Conservation (phyloP, 2,113 vertebrate genomes). For the Dendrocopos noguchii region DNA sequence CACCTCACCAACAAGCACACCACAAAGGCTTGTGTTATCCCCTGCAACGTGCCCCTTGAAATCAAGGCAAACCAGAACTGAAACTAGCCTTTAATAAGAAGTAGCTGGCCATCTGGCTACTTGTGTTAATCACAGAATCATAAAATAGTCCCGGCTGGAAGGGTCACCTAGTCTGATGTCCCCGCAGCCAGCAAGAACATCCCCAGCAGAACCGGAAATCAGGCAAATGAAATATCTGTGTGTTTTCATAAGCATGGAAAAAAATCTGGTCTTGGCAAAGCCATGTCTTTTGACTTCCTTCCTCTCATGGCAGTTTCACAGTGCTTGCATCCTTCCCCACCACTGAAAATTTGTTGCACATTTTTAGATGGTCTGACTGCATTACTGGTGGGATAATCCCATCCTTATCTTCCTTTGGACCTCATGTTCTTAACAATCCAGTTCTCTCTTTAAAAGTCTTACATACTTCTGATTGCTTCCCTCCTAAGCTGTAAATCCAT, state of each 20-base stretch:
- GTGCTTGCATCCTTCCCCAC: background rate
- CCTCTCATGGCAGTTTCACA: background rate
- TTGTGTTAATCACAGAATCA: background rate
- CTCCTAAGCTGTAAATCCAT: conserved; percentile 16
- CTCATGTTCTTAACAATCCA: background rate
- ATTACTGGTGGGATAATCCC: background rate
- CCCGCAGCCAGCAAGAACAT: background rate
- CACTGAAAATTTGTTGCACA: fast-evolving
- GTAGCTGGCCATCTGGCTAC: background rate
- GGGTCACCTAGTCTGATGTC: too few species aligned
- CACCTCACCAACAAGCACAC: background rate
- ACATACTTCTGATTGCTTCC: conserved; percentile 12
- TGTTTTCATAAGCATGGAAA: background rate
- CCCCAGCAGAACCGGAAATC: background rate
- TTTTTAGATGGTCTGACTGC: background rate
- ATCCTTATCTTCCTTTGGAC: background rate
- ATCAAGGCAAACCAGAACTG: background rate
- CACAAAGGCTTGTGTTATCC: background rate
- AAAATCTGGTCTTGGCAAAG: background rate
- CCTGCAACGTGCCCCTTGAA: background rate
- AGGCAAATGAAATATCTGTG: background rate
- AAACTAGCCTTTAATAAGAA: background rate
- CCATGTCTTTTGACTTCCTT: background rate
- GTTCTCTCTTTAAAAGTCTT: background rate
- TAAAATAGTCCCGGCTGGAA: too few species aligned